Conservation (phyloP, 2,797 vertebrate genomes). For the Melanotaenia maccullochi region DNA sequence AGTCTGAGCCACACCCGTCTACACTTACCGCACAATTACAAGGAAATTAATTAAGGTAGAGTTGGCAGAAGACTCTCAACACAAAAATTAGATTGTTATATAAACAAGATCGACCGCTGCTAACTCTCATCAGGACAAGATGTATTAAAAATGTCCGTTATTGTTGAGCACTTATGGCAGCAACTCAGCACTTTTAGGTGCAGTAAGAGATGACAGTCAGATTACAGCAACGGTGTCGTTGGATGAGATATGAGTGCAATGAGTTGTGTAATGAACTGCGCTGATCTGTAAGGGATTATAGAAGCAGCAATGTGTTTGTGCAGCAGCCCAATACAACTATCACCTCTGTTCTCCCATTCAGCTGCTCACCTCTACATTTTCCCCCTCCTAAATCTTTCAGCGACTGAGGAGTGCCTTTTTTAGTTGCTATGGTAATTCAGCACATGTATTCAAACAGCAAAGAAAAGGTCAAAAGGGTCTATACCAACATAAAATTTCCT, state of each 20-base stretch:
- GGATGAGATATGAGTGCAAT: constrained; percentile 48
- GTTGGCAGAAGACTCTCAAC: not conserved
- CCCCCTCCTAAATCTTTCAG: not conserved
- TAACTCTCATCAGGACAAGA: constrained; percentile 2
- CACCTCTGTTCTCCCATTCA: constrained; percentile 38
- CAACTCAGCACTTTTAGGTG: not conserved
- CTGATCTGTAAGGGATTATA: constrained; percentile 70
- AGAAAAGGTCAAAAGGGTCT: constrained; percentile 71
- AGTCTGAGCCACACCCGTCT: constrained; percentile 70
- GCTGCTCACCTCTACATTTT: not conserved
- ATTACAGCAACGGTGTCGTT: constrained; percentile 44
- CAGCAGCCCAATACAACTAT: constrained; percentile 44
- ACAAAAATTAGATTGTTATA: not conserved
- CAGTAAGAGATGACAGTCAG: constrained; percentile 21
- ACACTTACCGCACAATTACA: constrained; percentile 41
- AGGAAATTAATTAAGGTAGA: constrained; percentile 54
- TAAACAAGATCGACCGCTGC: not conserved
- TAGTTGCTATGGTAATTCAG: constrained; percentile 77
- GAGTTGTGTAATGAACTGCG: constrained; percentile 60
- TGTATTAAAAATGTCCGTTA: not conserved
- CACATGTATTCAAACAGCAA: constrained; percentile 27
- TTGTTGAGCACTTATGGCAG: not conserved
- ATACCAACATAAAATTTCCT: not conserved
- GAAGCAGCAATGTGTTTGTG: constrained; percentile 55
- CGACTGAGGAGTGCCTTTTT: constrained; percentile 41